Percentiles rank a stretch among this genome's conserved stretches.
These are phyloP conservation scores for Barypeithes pellucidus DNA, from an alignment of 2,888 invertebrate species.

Conservation along the genomic window DNA sequence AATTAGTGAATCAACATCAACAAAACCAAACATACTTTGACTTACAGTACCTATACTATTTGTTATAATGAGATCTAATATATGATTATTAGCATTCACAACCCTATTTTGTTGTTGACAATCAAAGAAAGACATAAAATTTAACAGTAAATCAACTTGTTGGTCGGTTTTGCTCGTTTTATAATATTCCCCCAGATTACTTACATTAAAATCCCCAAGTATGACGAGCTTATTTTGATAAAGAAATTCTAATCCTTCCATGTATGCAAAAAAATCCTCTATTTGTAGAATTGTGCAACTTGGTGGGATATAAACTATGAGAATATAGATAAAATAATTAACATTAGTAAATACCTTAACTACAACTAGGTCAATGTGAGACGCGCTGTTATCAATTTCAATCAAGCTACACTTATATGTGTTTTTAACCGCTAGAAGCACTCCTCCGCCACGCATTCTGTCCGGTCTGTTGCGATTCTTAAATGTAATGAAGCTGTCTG, in stretches of 20 bases:
- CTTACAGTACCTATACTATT: too few species aligned
- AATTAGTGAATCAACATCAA: too few species aligned
- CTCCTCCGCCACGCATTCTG: neutral
- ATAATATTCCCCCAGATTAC: neutral
- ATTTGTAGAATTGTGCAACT: neutral
- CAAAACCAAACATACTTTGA: too few species aligned
- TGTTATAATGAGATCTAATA: too few species aligned
- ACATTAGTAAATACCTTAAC: conserved; percentile 6
- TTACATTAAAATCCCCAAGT: conserved; percentile 20
- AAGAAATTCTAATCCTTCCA: conserved; percentile 4
- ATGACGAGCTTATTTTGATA: conserved; percentile 15
- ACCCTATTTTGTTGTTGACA: conserved; percentile 14
- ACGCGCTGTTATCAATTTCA: neutral
- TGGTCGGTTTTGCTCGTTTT: neutral
- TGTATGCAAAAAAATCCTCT: conserved; percentile 6
- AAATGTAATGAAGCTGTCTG: neutral
- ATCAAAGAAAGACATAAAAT: conserved; percentile 5
- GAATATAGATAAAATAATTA: neutral
- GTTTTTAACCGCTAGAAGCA: conserved; percentile 2
- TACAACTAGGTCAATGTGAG: neutral
- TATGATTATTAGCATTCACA: too few species aligned
- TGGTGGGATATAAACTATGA: conserved; percentile 12
- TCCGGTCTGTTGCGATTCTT: neutral
- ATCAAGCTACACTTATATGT: conserved; percentile 1
- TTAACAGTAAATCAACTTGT: neutral